Base-by-base conservation (phyloP, 2,888 invertebrate species). In the Cryptophagus acutangulus region DNA sequence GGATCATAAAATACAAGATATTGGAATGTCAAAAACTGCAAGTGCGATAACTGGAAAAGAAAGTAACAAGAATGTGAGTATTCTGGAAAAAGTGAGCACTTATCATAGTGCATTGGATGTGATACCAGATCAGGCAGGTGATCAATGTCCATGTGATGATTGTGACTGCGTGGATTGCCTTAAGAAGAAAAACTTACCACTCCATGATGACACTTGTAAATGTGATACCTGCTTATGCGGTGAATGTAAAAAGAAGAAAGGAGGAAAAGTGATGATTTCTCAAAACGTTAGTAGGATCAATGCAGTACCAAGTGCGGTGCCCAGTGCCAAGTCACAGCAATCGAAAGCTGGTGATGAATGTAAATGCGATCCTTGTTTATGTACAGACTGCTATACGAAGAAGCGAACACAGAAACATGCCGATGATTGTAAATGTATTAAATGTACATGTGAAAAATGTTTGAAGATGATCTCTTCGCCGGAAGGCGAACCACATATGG, bases 351-450 rank as follows among this genome's bases (percentile, higher is more conserved):
- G 33, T 2, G 5, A n/a, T 3, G 37, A 36, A 26, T 50, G 50
- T 33, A 35, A 24, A 2, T 50, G 50, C 17, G 35, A 36, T 13
- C 14, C 30, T 15, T 50, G 50, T 20, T 20, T 48, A 5, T 50
- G 50, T 28, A 38, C 48, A 10, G 49, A 48, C 13, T 49, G 49
- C 18, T 33, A 24, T 15, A 45, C 43, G 30, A 37, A 38, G 15
- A n/a, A n/a, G n/a, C n/a, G n/a, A n/a, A n/a, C n/a, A n/a, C n/a
- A n/a, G n/a, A n/a, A 20, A 20, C 24, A 20, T 20, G n/a, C 24
- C 6, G 24, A 8, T 8, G 24, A 20, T 8, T 20, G 24, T n/a
- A 20, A 8, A n/a, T 20, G 24, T 20, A n/a, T 8, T 20, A 20
- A 20, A 20, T 20, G 24, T n/a, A 20, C n/a, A 20, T 20, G 24